phyloP scores from a whole-genome alignment of 2,113 vertebrate genomes.

The Tautogolabrus adspersus region DNA sequence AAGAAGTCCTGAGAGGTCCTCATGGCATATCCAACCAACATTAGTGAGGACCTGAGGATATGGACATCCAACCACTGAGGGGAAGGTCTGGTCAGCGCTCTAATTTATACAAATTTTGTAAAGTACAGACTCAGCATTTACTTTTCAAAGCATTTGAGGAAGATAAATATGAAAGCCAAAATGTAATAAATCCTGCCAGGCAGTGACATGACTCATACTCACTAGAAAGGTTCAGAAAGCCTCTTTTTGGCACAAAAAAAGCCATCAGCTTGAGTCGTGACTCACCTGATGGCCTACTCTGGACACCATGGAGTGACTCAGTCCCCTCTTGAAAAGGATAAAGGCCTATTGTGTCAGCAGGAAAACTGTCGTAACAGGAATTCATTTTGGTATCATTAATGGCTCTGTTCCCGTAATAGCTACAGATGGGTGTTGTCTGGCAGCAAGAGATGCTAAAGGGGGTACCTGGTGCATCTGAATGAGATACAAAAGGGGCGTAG shows the following conservation, averaged over 20 bases:
- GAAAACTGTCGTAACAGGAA: not conserved
- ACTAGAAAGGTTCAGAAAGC: constrained; percentile 6
- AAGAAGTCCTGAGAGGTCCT: constrained; percentile 17
- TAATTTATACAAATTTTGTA: constrained; percentile 38
- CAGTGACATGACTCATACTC: constrained; percentile 7
- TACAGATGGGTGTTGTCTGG: too few relatives aligned
- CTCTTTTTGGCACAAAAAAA: constrained; percentile 24
- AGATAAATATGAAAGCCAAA: constrained; percentile 45
- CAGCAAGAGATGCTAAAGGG: too few relatives aligned
- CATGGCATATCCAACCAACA: constrained; percentile 7
- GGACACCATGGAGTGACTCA: constrained; percentile 7
- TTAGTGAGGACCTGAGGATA: constrained; percentile 17
- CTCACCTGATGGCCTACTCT: constrained; percentile 23
- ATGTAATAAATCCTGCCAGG: constrained; percentile 51
- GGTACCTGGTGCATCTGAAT: too few relatives aligned
- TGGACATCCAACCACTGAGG: constrained; percentile 32
- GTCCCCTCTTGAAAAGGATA: not conserved
- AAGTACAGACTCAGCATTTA: constrained; percentile 44
- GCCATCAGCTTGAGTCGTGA: constrained; percentile 19
- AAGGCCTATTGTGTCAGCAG: not conserved
- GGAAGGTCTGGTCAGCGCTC: constrained; percentile 37
- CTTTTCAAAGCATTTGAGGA: constrained; percentile 35
- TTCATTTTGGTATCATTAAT: not conserved
- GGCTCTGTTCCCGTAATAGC: not conserved
- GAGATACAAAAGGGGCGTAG: too few relatives aligned